Evolutionary conservation across 2,888 invertebrate genomes (phyloP).

Genomic region (Lacanobia wlatinum): DNA sequence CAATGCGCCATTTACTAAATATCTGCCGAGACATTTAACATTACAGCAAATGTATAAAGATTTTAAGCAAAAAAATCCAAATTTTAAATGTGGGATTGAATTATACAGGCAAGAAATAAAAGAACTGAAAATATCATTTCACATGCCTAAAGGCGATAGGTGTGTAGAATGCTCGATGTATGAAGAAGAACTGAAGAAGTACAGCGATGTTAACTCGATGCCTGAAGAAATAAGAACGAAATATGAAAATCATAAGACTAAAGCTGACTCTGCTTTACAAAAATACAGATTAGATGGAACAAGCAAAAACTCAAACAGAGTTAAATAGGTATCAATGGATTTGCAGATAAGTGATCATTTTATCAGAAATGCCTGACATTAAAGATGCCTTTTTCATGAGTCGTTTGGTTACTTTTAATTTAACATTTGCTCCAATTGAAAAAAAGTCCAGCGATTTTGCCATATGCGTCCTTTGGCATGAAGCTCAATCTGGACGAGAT

Average conservation of each 20-base stretch:
- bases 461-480: slow-evolving; percentile 31
- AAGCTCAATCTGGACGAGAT: slow-evolving; percentile 31
- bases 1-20: slow-evolving; percentile 40
- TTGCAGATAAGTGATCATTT: slow-evolving; percentile 22
- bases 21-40: slow-evolving; percentile 35
- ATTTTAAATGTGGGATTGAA: slow-evolving; percentile 36
- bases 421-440: slow-evolving; percentile 60
- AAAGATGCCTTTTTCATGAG: slow-evolving; percentile 32
- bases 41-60: slow-evolving; percentile 34
- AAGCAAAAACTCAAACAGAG: slow-evolving; percentile 24
- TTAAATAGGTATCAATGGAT: slow-evolving; percentile 36
- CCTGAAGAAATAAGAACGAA: slow-evolving; percentile 13
- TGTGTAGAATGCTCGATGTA: slow-evolving; percentile 20
- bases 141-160: slow-evolving; percentile 22
- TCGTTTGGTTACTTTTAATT: slow-evolving; percentile 41
- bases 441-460: slow-evolving; percentile 13
- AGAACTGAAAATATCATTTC: slow-evolving; percentile 30
- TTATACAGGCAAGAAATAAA: slow-evolving; percentile 40
- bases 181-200: slow-evolving; percentile 26
- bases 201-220: slow-evolving; percentile 16
- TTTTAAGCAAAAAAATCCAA: slow-evolving; percentile 34
- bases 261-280: slow-evolving; percentile 19
- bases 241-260: slow-evolving; percentile 22
- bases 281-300: slow-evolving; percentile 33
- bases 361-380: slow-evolving; percentile 18